phyloP scores from a whole-genome alignment of 2,113 vertebrate species.

The Ancistrus triradiatus region DNA sequence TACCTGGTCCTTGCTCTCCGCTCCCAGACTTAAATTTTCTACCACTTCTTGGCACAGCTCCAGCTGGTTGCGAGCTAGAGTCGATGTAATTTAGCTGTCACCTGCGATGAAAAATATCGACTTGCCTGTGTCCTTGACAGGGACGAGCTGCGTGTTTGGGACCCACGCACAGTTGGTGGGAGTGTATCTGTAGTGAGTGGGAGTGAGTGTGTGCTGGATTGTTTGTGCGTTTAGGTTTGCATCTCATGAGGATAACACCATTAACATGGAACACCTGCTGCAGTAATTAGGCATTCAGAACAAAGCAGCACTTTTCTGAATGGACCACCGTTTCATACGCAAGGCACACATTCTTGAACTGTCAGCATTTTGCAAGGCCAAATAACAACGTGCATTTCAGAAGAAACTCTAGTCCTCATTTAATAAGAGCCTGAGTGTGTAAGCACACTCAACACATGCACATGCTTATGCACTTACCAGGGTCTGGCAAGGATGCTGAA shows the following conservation, averaged over 20 bases:
- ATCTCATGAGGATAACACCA: not conserved
- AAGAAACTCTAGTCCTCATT: too few species aligned
- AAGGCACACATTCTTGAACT: not conserved
- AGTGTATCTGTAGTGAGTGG: too few species aligned
- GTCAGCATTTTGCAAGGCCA: constrained; percentile 3
- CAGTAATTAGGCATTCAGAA: constrained; percentile 14
- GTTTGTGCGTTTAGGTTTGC: not conserved
- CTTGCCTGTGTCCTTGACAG: constrained; percentile 29
- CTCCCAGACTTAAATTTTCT: not conserved
- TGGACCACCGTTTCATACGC: not conserved
- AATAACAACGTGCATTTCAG: not conserved
- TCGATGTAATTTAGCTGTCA: constrained; percentile 11
- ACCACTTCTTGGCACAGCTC: constrained; percentile 1
- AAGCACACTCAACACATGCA: too few species aligned
- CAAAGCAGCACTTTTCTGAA: not conserved
- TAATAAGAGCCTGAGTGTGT: too few species aligned
- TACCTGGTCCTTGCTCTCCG: not conserved
- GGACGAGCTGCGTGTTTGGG: constrained; percentile 1
- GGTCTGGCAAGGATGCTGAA: too few species aligned
- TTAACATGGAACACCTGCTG: constrained; percentile 12
- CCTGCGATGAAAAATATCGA: constrained; percentile 13
- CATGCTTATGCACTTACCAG: too few species aligned
- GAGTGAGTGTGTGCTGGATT: constrained; percentile 1
- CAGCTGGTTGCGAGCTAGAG: constrained; percentile 4
- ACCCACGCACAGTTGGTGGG: not conserved